Conservation (phyloP, 2,888 invertebrate genomes). For the Drosophila pseudotalamancana region DNA sequence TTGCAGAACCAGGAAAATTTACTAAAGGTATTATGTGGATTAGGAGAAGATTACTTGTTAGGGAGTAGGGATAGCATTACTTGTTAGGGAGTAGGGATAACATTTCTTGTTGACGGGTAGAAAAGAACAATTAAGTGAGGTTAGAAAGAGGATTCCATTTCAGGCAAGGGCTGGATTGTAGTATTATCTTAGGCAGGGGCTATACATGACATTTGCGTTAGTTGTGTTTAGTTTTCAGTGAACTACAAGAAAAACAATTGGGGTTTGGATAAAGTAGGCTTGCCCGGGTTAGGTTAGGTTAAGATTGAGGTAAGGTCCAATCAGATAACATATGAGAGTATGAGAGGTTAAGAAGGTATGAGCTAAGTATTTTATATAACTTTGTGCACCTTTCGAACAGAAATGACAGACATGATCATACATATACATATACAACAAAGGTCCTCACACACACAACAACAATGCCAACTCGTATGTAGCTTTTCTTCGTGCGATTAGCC, state of each 20-base stretch:
- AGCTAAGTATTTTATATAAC: no score
- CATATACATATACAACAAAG: background rate
- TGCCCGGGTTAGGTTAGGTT: no score
- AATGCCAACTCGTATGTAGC: background rate
- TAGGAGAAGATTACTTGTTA: background rate
- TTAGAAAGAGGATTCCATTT: background rate
- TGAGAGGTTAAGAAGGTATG: no score
- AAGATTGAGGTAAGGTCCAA: no score
- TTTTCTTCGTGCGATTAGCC: conserved; percentile 2
- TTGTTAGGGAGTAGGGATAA: background rate
- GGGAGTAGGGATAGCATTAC: background rate
- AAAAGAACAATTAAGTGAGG: background rate
- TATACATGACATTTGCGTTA: background rate
- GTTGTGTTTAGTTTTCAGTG: background rate
- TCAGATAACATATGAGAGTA: no score
- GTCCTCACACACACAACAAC: background rate
- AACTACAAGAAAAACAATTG: background rate
- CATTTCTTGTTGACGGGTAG: no score
- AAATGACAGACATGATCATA: background rate
- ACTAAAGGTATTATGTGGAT: background rate
- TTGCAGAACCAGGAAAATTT: background rate
- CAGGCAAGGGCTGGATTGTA: no score
- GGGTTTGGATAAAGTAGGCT: background rate
- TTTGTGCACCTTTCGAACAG: no score
- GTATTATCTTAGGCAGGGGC: background rate